Base-by-base conservation (phyloP, 2,797 vertebrate genomes). In the Vespertilio murinus region DNA sequence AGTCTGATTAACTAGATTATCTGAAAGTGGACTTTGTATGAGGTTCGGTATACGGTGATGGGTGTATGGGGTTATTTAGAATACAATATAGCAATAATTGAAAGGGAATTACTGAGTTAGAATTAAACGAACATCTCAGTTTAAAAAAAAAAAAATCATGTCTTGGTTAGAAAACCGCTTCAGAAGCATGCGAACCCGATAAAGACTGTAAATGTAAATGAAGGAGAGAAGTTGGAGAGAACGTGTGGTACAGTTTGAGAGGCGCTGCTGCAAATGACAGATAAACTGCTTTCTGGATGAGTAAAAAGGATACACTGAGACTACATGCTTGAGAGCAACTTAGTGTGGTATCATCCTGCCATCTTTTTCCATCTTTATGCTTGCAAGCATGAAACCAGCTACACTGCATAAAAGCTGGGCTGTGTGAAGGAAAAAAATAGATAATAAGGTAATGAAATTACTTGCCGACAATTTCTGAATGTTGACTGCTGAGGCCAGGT, bases 81-180 rank as follows among this genome's bases (percentile, higher is more conserved):
- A 42, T 25, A 52, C 33, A 78, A 54, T 17, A 12, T 20, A 81
- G 33, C 2, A 64, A 18, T 56, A 33, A 78, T 9, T 73, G 61
- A 88, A 88, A 82, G n/a, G 49, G 45, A 91, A 89, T 70, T 88
- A 56, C 28, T 82, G 33, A 90, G 64, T 88, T 38, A 64, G 30
- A 88, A 82, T 82, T 73, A 80, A 28, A 82, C n/a, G 64, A 70
- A 64, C 5, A 35, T 45, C 30, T 80, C 38, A 75, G 40, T 69
- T 4, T 22, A 45, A 69, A 88, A 65, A 69, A 49, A 88, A 65
- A 69, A 49, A 35, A 61, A 69, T 22, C 40, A 74, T 61, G 8
- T 23, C 47, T 78, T 30, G 8, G 5, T 79, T 61, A 49, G 47
- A 82, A 64, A 94, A 91, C 35, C 16, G 64, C 10, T 59, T 73